phyloP scores from a whole-genome alignment of 2,888 invertebrate genomes.

The Pristionchus maxplancki region DNA sequence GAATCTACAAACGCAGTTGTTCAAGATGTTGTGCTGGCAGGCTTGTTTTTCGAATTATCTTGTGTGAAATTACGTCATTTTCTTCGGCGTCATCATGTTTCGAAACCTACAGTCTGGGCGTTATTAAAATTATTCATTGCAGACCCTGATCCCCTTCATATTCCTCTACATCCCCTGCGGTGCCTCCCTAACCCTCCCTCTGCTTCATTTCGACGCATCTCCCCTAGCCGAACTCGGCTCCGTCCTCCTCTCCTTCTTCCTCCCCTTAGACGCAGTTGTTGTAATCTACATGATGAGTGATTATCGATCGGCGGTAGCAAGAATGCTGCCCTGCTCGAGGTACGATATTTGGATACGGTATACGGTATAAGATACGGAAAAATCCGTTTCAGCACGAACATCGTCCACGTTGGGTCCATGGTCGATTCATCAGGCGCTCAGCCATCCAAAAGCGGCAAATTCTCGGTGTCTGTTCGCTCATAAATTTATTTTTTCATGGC shows the following conservation, averaged over 20 bases:
- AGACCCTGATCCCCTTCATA: constrained; percentile 4
- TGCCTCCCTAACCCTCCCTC: neutral
- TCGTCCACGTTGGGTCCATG: neutral
- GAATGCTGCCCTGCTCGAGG: neutral
- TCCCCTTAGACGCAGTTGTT: neutral
- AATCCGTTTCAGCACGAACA: neutral
- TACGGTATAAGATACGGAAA: too few relatives aligned
- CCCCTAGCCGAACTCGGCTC: neutral
- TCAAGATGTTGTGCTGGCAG: constrained; percentile 21
- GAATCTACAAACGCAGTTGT: neutral
- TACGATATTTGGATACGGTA: neutral
- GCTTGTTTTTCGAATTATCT: neutral
- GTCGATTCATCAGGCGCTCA: neutral
- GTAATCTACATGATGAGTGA: neutral
- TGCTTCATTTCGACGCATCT: neutral
- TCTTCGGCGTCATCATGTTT: too few relatives aligned
- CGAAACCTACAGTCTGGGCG: too few relatives aligned
- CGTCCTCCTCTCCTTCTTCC: neutral
- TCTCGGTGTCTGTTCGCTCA: neutral
- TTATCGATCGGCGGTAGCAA: neutral
- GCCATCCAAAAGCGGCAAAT: neutral
- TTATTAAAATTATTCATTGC: too few relatives aligned
- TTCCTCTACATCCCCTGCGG: constrained; percentile 17
- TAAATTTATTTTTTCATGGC: neutral
- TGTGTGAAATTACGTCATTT: too few relatives aligned